Evolutionary conservation across 2,113 vertebrate genomes (phyloP), one percentile per base, ranked within the genome.

Genomic region (Aegithalos caudatus): DNA sequence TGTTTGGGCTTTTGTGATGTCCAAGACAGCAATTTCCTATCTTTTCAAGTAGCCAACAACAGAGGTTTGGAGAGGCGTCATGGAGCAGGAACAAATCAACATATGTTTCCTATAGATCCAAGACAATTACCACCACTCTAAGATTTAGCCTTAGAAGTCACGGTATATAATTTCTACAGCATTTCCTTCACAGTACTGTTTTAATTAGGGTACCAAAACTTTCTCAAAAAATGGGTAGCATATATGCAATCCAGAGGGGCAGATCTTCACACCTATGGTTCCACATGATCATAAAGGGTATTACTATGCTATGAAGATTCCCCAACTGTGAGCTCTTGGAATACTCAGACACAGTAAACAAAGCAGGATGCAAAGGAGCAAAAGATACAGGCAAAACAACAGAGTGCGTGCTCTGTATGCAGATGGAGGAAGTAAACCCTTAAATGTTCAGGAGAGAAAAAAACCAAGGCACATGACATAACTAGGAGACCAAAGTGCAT

Each of bases 61-160:
- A 29, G 61, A 45, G 10, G 16, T 16, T 28, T 37, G 44, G 22
- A 29, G 44, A 74, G 11, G 18, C 38, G 80, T 44, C 13, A 44
- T 22, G 22, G 2, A 28, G 6, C 33, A 76, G 48, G 2, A 45
- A 6, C 9, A 53, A 53, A 8, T 19, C 25, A 69, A 65, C 6
- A 31, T 1, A 0, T 11, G 7, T 25, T 66, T 53, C n/a, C 11
- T 6, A 4, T 23, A 3, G 54, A 62, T 48, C 4, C 45, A 81
- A 48, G 10, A 65, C 51, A 7, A 65, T 40, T 51, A 60, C 23
- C 13, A 31, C 21, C 15, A 33, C 29, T 81, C 21, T 6, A 64
- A 50, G 50, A 42, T 56, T 54, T 73, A 45, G 48, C 14, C 31
- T 31, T 22, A 64, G 9, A 60, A 48, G 23, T 29, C 61, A 51